Conservation (phyloP, 2,113 vertebrate species). For the Taxidea taxus region DNA sequence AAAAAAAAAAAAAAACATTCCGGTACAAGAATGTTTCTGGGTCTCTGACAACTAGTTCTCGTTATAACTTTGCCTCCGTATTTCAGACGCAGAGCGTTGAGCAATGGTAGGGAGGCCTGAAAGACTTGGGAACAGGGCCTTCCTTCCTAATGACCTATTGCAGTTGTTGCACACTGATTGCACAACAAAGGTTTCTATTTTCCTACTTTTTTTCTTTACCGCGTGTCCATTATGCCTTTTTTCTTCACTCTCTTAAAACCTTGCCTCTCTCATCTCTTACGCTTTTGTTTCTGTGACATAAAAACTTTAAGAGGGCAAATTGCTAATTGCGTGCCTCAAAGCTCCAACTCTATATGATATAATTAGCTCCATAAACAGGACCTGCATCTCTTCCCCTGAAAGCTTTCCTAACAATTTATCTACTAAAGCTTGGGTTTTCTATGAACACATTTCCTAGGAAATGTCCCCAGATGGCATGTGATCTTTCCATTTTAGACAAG, state of each 20-base stretch:
- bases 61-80: neutral
- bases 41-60: neutral
- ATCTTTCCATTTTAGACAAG: constrained; percentile 53
- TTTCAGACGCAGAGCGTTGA: constrained; percentile 2
- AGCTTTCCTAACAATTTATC: neutral
- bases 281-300: neutral
- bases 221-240: neutral
- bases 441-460: constrained; percentile 47
- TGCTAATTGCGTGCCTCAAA: neutral
- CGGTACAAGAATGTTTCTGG: constrained; percentile 17
- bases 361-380: constrained; percentile 19
- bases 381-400: neutral
- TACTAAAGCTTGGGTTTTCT: neutral
- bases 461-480: constrained; percentile 47
- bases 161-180: neutral
- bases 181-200: constrained; percentile 47
- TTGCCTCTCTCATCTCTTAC: constrained; percentile 43
- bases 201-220: constrained; percentile 8
- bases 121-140: neutral
- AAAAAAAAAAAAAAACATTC: no score
- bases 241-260: neutral
- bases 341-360: neutral
- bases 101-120: neutral
- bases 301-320: constrained; percentile 24
- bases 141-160: constrained; percentile 5